These are phyloP conservation scores for Taurulus bubalis DNA, from an alignment of 2,113 vertebrate genomes.

Conservation along the genomic window DNA sequence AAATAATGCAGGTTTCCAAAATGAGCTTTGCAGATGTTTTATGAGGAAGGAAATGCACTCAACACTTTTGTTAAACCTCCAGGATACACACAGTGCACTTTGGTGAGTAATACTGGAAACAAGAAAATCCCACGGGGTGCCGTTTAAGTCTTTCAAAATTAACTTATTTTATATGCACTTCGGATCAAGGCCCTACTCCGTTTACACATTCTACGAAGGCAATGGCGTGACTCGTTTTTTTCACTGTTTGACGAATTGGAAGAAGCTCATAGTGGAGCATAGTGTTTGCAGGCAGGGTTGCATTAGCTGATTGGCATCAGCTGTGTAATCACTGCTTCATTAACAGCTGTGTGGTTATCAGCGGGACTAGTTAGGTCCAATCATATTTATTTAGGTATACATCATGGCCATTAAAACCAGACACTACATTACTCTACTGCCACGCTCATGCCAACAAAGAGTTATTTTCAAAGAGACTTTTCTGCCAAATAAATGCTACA, in stretches of 20 bases:
- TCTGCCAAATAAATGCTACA: not conserved
- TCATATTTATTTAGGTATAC: slow-evolving; percentile 22
- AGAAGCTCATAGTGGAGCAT: not conserved
- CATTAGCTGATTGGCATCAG: not conserved
- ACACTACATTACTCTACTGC: not conserved
- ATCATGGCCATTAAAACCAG: not conserved
- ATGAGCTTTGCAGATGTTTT: slow-evolving; percentile 11
- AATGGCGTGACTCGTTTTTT: not conserved
- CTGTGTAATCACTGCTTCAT: not conserved
- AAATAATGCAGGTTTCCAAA: slow-evolving; percentile 23
- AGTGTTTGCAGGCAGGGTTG: not conserved
- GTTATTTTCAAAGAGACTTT: not conserved
- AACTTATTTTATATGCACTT: not conserved
- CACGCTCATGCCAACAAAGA: not conserved
- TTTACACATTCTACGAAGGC: not conserved
- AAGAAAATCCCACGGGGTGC: not conserved
- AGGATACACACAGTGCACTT: not conserved
- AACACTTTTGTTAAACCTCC: slow-evolving; percentile 16
- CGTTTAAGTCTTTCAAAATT: not conserved
- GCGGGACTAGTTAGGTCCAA: slow-evolving; percentile 13
- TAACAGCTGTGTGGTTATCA: not conserved
- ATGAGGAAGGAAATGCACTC: not conserved
- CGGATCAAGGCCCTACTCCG: not conserved
- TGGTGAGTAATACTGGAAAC: slow-evolving; percentile 14
- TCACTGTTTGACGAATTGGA: not conserved